phyloP scores from a whole-genome alignment of 2,797 vertebrate genomes.

The Propithecus deckenii region DNA sequence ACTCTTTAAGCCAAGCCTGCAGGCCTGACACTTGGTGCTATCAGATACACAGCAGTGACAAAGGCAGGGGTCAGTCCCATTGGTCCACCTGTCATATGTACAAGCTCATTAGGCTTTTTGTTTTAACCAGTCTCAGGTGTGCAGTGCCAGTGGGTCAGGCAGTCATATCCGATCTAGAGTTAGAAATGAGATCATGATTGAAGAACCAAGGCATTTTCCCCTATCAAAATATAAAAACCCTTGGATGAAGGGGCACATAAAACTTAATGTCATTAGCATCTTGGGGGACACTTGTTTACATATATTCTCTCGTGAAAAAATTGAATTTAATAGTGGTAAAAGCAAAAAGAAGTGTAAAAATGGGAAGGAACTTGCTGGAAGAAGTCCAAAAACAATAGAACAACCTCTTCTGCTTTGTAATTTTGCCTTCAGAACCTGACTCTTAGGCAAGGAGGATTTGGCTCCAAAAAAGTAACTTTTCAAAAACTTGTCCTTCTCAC shows the following conservation, averaged over 20 bases:
- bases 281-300: background rate
- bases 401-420: background rate
- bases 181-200: background rate
- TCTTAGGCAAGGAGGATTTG: background rate
- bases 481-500: constrained; percentile 11
- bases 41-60: background rate
- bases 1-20: background rate
- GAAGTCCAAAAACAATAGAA: background rate
- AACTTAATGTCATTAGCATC: background rate
- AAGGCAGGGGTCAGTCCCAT: background rate
- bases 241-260: background rate
- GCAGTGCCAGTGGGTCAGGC: fast-evolving
- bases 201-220: background rate
- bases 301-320: background rate
- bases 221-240: background rate
- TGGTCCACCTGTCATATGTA: background rate
- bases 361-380: background rate
- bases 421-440: background rate
- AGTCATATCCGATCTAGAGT: background rate
- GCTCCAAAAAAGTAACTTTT: background rate
- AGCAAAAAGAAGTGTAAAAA: background rate
- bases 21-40: background rate
- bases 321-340: background rate
- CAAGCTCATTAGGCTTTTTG: background rate
- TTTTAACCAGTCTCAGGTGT: background rate